Base-by-base conservation (phyloP, 1,140 invertebrate genomes). In the Brachionus paranguensis region DNA sequence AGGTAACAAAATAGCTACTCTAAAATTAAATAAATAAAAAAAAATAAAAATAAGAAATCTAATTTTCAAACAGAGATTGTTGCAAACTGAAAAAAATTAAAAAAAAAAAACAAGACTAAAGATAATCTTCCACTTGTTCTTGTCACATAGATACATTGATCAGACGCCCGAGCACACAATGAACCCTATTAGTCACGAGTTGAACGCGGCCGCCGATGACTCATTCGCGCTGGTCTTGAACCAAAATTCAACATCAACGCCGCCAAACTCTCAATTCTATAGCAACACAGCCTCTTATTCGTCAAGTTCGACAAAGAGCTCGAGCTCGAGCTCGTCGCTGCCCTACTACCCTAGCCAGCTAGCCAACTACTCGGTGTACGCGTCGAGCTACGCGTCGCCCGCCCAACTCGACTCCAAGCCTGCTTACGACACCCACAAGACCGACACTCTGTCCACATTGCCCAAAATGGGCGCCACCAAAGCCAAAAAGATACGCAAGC, bases 401-500 rank as follows among this genome's bases (percentile, higher is more conserved):
- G 10, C 33, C 6, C 33, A 37, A 37, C 33, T 7, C 47, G n/a
- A 76, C 10, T 11, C n/a, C 2, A 76, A 50, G 43, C 43, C 72
- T 20, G 10, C 2, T 14, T 45, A 17, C 20, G 72, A 53, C 6
- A 10, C 41, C 0, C 72, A 45, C 24, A 76, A 50, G n/a, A 17
- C 17, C n/a, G 43, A 50, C 24, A 24, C 47, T 0, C 12, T 76
- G 27, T 20, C 27, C 24, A 10, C 50, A 5, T 4, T 76, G 8
- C 45, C 72, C 47, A 76, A 76, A 14, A 10, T 76, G 5, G 43
- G 60, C 11, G 20, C 41, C 7, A 24, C 43, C 8, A 84, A 65
- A 17, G 47, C 65, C 12, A 85, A 85, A 72, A 85, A 85, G 37
- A 81, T 79, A 33, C 64, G 85, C 11, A 85, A 85, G 43, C 85